Evolutionary conservation across 2,797 vertebrate species (phyloP).

Genomic region (Sphenodon punctatus): DNA sequence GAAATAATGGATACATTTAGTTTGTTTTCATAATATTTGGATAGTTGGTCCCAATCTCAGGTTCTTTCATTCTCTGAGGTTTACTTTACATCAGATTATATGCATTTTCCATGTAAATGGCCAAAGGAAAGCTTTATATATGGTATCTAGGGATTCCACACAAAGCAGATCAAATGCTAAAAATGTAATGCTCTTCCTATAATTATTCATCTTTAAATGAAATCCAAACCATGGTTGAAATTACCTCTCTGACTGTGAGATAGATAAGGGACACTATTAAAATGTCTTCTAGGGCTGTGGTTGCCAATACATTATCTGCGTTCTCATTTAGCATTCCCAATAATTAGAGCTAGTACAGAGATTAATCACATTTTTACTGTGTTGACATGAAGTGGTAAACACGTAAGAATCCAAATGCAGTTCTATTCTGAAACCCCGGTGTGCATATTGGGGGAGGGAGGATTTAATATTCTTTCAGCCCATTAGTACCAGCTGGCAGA

Average conservation of each 20-base stretch:
- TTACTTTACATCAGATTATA: not conserved
- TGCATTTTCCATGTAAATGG: rapidly evolving
- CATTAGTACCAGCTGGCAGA: not conserved
- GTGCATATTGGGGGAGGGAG: too few species aligned
- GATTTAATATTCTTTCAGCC: not conserved
- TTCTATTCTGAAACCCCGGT: not conserved
- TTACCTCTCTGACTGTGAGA: not conserved
- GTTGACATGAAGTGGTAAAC: not conserved
- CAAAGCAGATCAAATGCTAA: not conserved
- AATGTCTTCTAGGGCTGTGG: not conserved
- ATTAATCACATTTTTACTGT: not conserved
- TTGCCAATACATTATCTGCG: not conserved
- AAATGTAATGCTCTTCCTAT: not conserved
- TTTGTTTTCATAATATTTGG: not conserved
- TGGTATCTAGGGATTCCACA: rapidly evolving
- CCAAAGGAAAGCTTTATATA: not conserved
- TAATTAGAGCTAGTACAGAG: not conserved
- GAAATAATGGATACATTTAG: not conserved
- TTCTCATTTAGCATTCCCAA: not conserved
- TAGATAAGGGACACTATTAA: not conserved
- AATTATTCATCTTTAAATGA: not conserved
- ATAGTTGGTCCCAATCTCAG: not conserved
- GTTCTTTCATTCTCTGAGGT: not conserved
- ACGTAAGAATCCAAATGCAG: not conserved
- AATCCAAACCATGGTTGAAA: not conserved